These are phyloP conservation scores for Gallinago jamesoni DNA, from an alignment of 2,113 vertebrate genomes.

Conservation along the genomic window DNA sequence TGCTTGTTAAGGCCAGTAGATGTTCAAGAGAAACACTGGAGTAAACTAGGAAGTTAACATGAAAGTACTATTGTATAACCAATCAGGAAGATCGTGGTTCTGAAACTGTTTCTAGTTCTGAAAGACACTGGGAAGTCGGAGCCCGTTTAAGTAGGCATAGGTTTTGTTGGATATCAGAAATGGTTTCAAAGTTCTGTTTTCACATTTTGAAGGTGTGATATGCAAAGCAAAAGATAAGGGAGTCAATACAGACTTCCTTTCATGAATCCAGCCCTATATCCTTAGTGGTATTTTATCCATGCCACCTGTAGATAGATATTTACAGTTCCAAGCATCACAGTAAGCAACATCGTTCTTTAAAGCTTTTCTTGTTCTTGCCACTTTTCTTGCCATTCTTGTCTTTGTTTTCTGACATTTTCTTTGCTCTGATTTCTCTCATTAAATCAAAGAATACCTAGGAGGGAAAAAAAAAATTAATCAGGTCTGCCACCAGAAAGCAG, in stretches of 20 bases:
- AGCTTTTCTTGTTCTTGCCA: constrained; percentile 93
- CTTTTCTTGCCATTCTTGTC: constrained; percentile 94
- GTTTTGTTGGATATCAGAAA: constrained; percentile 43
- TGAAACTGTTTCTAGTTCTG: constrained; percentile 33
- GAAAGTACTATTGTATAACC: constrained; percentile 4
- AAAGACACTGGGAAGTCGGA: not conserved
- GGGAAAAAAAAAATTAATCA: not conserved
- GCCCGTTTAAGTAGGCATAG: constrained; percentile 7
- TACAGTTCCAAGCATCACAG: constrained; percentile 79
- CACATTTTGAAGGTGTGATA: constrained; percentile 62
- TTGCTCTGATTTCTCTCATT: constrained; percentile 94
- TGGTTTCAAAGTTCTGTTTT: constrained; percentile 44
- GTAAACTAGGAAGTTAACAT: not conserved
- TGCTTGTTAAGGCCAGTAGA: constrained; percentile 57
- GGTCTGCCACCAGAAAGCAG: not conserved
- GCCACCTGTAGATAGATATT: constrained; percentile 22
- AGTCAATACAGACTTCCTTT: constrained; percentile 44
- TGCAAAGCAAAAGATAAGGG: constrained; percentile 51
- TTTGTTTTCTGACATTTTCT: constrained; percentile 96
- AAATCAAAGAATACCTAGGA: constrained; percentile 95
- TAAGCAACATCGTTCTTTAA: constrained; percentile 90
- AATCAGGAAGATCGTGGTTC: constrained; percentile 1
- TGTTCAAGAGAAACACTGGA: constrained; percentile 19
- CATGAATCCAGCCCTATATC: constrained; percentile 49
- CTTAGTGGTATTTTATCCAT: constrained; percentile 32